Base-by-base conservation (phyloP, 2,113 vertebrate genomes). In the Hypomesus transpacificus region DNA sequence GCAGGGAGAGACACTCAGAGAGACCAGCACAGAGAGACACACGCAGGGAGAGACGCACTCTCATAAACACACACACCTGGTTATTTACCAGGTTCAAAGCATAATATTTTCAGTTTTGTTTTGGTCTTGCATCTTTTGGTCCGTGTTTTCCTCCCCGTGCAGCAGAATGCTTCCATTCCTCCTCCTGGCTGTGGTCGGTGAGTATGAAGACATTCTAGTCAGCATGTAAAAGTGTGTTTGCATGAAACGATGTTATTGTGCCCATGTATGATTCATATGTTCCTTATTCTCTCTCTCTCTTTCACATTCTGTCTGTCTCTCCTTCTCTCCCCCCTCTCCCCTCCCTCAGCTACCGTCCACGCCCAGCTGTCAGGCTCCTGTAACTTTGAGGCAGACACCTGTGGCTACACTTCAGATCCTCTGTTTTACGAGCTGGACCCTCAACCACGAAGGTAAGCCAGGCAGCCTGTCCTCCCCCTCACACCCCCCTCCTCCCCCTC, bases 381-480 rank as follows among this genome's bases (percentile, higher is more conserved):
- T 79, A 84, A 89, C 76, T 98, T 97, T 87, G 92, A 96, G 75
- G 88, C 89, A 72, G 89, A 79, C 86, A 92, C 91, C 77, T 97
- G 96, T 68, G 91, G 89, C 69, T 98, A 95, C 83, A 89, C 88
- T 24, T 93, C 93, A 14, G 93, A 94, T 58, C 77, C 78, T 17
- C 80, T 75, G 4, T 92, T 91, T 91, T 64, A 83, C 85, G 57
- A 94, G 89, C 17, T 98, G 96, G 96, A 88, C 73, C 21, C 85
- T 96, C 73, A 91, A 95, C 69, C 87, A 86, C 68, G 93, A 95
- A 82, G 96, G 96, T 98, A 93, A 87, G 87, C 39, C 39, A 46
- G 39, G 7, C 7, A 11, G 39, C 39, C 9, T 46, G 39, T 46
- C 39, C 39, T 46, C 39, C 9, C 1, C 39, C 39, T 46, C 39